These are phyloP conservation scores for Sylvietta virens DNA, from an alignment of 2,113 vertebrate species.

Conservation along the genomic window DNA sequence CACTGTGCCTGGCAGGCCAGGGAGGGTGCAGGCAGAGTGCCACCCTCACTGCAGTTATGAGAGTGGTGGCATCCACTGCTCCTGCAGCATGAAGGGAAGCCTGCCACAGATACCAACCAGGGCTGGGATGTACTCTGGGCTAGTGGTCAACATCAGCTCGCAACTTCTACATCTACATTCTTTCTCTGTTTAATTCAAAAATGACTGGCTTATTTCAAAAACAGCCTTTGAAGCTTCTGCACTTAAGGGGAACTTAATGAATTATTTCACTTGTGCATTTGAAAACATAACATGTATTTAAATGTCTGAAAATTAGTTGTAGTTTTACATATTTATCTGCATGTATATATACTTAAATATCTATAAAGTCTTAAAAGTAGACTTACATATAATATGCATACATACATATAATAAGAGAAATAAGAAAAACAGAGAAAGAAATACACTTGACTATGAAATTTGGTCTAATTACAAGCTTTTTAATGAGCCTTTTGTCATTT, in stretches of 20 bases:
- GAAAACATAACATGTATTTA: neutral
- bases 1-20: fast-evolving
- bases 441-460: neutral
- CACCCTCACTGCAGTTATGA: neutral
- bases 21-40: neutral
- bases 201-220: neutral
- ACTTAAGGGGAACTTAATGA: neutral
- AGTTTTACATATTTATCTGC: neutral
- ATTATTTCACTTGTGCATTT: neutral
- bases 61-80: neutral
- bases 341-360: neutral
- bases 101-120: fast-evolving
- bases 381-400: neutral
- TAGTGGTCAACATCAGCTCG: fast-evolving
- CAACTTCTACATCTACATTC: neutral
- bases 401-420: neutral
- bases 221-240: neutral
- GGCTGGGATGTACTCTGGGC: neutral
- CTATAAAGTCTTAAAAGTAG: neutral
- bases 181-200: neutral
- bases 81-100: neutral
- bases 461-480: neutral
- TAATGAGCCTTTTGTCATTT: neutral
- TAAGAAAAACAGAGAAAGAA: neutral
- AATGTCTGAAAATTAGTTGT: neutral